These are phyloP conservation scores for Oedothorax gibbosus DNA, from an alignment of 1,140 invertebrate genomes.

Conservation along the genomic window DNA sequence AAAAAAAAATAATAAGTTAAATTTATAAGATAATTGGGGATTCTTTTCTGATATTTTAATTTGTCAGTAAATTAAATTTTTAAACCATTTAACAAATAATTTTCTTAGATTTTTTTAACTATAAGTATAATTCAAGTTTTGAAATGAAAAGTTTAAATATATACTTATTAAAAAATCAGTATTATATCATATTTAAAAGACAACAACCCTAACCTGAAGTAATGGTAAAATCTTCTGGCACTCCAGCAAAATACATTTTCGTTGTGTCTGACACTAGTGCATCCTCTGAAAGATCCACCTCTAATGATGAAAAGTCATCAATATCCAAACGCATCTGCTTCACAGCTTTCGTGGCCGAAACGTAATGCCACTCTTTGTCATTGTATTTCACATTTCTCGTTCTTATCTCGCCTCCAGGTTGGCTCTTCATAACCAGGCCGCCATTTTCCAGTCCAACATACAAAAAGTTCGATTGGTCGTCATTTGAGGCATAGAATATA, in stretches of 20 bases:
- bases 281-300: conserved; percentile 71
- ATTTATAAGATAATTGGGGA: too few relatives aligned
- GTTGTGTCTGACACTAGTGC: conserved; percentile 70
- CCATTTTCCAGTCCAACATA: conserved; percentile 79
- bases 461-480: conserved; percentile 75
- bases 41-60: too few relatives aligned
- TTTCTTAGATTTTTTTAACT: too few relatives aligned
- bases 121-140: too few relatives aligned
- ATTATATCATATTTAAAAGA: neutral
- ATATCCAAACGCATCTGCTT: conserved; percentile 79
- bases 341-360: conserved; percentile 79
- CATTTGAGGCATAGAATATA: conserved; percentile 69
- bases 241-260: conserved; percentile 86
- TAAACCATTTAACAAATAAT: too few relatives aligned
- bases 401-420: conserved; percentile 71
- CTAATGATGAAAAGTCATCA: conserved; percentile 77
- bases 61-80: too few relatives aligned
- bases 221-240: conserved; percentile 73
- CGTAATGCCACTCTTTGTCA: conserved; percentile 93
- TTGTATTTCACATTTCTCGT: conserved; percentile 77
- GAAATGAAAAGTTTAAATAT: conserved; percentile 31
- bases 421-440: conserved; percentile 75
- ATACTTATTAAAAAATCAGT: too few relatives aligned
- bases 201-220: neutral
- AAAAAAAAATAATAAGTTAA: too few relatives aligned